A percentile compares a stretch with the other conserved stretches of the same genome.
Conservation (phyloP, 2,113 vertebrate species). For the Turnix velox region DNA sequence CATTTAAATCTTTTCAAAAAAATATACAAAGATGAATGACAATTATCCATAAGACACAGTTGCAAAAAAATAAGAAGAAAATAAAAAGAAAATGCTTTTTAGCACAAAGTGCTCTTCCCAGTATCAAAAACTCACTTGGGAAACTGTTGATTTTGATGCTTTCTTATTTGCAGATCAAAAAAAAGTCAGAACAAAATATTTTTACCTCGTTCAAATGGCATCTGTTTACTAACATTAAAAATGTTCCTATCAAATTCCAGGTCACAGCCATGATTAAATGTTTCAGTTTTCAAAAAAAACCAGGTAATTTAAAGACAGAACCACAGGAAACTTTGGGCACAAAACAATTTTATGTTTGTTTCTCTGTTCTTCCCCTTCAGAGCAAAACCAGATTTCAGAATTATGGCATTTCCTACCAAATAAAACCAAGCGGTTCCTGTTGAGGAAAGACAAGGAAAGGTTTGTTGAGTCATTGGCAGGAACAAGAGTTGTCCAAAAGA, state of each 20-base stretch:
- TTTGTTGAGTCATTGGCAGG: background rate
- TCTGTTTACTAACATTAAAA: background rate
- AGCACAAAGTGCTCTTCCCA: background rate
- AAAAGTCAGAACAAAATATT: background rate
- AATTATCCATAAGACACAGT: background rate
- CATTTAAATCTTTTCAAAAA: background rate
- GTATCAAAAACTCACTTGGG: background rate
- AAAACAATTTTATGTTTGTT: background rate
- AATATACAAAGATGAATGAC: background rate
- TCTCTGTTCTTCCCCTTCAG: background rate
- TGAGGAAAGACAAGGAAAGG: background rate
- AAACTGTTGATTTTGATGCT: background rate
- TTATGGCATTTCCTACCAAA: background rate
- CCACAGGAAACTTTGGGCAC: background rate
- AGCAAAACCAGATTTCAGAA: conserved; percentile 3
- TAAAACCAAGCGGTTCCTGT: background rate
- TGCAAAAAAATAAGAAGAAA: no score
- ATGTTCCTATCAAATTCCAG: background rate
- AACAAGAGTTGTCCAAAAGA: background rate
- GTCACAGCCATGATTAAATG: background rate
- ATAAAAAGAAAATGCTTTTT: background rate
- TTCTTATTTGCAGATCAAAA: background rate
- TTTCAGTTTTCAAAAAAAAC: background rate
- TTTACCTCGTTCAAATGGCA: background rate
- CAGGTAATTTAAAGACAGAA: background rate